These are phyloP conservation scores for Heliothis subflexa DNA, from an alignment of 1,140 invertebrate genomes.

Conservation along the genomic window DNA sequence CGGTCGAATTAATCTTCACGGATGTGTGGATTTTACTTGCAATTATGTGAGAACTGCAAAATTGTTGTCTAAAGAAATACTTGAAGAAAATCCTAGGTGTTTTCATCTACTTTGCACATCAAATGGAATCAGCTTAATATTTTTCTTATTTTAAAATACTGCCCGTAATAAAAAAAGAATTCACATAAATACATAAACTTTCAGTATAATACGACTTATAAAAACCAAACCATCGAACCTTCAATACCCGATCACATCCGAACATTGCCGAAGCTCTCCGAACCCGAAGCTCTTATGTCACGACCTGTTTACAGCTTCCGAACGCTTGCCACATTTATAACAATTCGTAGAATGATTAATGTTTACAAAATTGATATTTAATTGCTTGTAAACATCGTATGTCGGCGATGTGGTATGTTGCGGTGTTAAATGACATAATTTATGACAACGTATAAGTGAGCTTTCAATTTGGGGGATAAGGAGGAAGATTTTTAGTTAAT, in stretches of 20 bases:
- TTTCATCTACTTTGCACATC: no score
- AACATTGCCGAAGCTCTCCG: background rate
- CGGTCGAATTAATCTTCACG: no score
- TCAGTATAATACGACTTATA: background rate
- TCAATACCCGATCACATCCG: background rate
- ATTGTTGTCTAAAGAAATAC: no score
- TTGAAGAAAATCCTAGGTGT: no score
- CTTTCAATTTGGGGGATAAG: background rate
- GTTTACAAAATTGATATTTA: slow-evolving; percentile 67
- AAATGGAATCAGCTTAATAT: no score
- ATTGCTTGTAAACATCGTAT: slow-evolving; percentile 60
- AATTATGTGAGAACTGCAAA: no score
- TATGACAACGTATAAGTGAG: slow-evolving; percentile 46
- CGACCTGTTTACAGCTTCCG: slow-evolving; percentile 48
- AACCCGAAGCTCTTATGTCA: slow-evolving; percentile 30
- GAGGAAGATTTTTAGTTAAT: background rate
- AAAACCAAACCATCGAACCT: slow-evolving; percentile 13
- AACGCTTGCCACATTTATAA: slow-evolving; percentile 49
- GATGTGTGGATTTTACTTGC: no score
- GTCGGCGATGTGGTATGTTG: slow-evolving; percentile 55
- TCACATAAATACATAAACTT: background rate
- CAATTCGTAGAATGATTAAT: slow-evolving; percentile 65
- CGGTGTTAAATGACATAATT: slow-evolving; percentile 58
- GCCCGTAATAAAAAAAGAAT: no score
- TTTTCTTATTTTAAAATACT: no score